phyloP scores from a whole-genome alignment of 1,140 invertebrate species.

The Drosophila grimshawi region DNA sequence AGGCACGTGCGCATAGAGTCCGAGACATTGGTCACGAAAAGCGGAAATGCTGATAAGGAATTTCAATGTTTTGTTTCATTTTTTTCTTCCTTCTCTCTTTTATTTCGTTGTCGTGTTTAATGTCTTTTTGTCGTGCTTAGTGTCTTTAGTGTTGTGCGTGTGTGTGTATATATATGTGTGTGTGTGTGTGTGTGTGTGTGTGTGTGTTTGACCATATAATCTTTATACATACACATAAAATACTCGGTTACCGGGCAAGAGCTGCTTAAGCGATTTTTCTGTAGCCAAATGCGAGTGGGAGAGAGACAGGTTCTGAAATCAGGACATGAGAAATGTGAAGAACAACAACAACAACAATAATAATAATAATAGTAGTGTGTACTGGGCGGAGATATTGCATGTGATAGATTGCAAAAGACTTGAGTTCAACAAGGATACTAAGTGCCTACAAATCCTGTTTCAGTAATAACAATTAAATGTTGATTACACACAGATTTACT shows the following conservation, averaged over 20 bases:
- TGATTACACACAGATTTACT: too few species aligned
- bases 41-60: slow-evolving; percentile 84
- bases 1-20: slow-evolving; percentile 34
- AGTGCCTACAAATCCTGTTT: too few species aligned
- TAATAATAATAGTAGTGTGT: neutral
- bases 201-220: slow-evolving; percentile 64
- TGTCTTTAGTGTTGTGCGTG: slow-evolving; percentile 70
- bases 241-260: slow-evolving; percentile 59
- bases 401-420: slow-evolving; percentile 5
- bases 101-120: slow-evolving; percentile 84
- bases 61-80: slow-evolving; percentile 71
- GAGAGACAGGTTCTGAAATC: neutral
- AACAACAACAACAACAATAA: slow-evolving; percentile 17
- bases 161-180: slow-evolving; percentile 22
- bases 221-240: slow-evolving; percentile 68
- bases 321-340: slow-evolving; percentile 22
- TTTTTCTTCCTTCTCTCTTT: slow-evolving; percentile 47
- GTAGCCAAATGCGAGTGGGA: neutral
- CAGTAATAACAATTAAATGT: too few species aligned
- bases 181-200: slow-evolving; percentile 41
- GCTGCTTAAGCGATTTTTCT: slow-evolving; percentile 31
- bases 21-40: slow-evolving; percentile 84
- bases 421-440: neutral
- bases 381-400: slow-evolving; percentile 8
- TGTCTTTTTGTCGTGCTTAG: slow-evolving; percentile 84